Percentiles rank a stretch among this genome's conserved stretches.
These are phyloP conservation scores for Lindbergichthys nudifrons DNA, from an alignment of 2,797 vertebrate genomes.

Conservation along the genomic window DNA sequence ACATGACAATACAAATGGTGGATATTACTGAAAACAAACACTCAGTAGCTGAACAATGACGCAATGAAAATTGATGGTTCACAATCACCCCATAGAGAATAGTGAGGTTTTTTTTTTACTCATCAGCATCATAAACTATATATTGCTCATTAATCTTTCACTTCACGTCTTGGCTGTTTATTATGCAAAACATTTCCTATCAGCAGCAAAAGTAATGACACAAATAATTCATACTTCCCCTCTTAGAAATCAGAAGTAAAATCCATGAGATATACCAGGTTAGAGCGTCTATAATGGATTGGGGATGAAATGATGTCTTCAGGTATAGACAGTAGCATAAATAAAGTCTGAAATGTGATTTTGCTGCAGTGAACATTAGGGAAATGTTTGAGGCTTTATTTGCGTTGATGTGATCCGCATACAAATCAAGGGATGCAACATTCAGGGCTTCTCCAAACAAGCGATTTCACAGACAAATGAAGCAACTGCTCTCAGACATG, in stretches of 20 bases:
- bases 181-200: constrained; percentile 72
- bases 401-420: constrained; percentile 66
- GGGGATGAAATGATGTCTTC: constrained; percentile 59
- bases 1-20: constrained; percentile 64
- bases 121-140: constrained; percentile 53
- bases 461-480: constrained; percentile 72
- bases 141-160: constrained; percentile 71
- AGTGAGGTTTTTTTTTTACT: constrained; percentile 14
- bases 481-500: constrained; percentile 58
- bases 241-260: constrained; percentile 50
- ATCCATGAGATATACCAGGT: constrained; percentile 59
- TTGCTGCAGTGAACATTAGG: constrained; percentile 74
- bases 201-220: constrained; percentile 63
- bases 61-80: constrained; percentile 59
- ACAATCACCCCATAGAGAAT: constrained; percentile 50
- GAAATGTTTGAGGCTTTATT: constrained; percentile 68
- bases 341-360: constrained; percentile 61
- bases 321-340: constrained; percentile 59
- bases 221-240: constrained; percentile 71
- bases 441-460: constrained; percentile 65
- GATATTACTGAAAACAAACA: constrained; percentile 63
- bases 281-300: constrained; percentile 51
- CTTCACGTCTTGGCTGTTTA: constrained; percentile 69
- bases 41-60: constrained; percentile 38
- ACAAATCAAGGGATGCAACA: constrained; percentile 69